Evolutionary conservation across 2,113 vertebrate species (phyloP).

Genomic region (Oncorhynchus keta): DNA sequence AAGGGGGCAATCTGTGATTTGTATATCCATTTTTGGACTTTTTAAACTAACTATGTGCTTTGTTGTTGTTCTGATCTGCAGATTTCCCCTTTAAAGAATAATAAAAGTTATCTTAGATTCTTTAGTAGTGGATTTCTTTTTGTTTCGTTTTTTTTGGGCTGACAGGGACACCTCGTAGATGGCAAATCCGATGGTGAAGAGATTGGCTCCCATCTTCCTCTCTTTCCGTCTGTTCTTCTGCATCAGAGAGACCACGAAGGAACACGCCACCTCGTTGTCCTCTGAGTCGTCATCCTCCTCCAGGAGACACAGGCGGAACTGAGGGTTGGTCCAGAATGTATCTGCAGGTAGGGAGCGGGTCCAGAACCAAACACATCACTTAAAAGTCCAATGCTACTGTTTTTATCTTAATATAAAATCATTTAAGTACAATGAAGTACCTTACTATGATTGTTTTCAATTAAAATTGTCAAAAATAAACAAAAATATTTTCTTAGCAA

Average conservation of each 20-base stretch:
- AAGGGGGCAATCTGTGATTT: neutral
- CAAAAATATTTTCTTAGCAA: no score
- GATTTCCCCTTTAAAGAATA: neutral
- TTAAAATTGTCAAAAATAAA: no score
- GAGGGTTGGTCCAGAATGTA: conserved; percentile 99
- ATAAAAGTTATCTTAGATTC: neutral
- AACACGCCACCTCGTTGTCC: conserved; percentile 87
- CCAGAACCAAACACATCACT: no score
- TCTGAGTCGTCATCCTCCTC: conserved; percentile 96
- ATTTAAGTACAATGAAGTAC: no score
- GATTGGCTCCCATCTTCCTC: conserved; percentile 87
- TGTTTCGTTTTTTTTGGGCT: neutral
- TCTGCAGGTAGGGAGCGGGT: conserved; percentile 68
- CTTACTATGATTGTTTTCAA: no score
- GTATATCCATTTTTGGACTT: neutral
- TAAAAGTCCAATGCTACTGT: no score
- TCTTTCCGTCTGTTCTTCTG: conserved; percentile 96
- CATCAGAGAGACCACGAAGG: conserved; percentile 94
- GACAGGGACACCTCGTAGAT: conserved; percentile 87
- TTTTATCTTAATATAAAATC: no score
- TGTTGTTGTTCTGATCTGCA: neutral
- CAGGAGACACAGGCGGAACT: conserved; percentile 91
- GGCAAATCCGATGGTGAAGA: conserved; percentile 95
- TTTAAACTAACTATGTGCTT: neutral
- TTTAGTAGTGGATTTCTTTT: no score